phyloP scores from a whole-genome alignment of 2,113 vertebrate genomes.

The Ariopsis seemanni region DNA sequence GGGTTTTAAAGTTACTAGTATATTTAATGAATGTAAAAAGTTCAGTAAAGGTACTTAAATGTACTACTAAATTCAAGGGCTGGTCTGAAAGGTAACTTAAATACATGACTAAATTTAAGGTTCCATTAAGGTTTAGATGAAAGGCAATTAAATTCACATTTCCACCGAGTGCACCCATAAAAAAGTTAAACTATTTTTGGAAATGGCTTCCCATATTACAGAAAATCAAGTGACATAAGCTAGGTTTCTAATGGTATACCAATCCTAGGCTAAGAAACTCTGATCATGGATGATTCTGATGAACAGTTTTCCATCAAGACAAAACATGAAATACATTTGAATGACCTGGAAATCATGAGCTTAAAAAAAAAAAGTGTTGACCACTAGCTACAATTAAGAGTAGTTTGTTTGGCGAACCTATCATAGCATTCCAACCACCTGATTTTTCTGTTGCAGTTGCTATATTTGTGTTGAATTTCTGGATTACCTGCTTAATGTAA shows the following conservation, averaged over 20 bases:
- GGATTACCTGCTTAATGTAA: not conserved
- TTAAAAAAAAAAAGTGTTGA: too few species aligned
- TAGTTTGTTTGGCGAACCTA: not conserved
- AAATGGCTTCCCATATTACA: not conserved
- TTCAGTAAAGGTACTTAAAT: too few species aligned
- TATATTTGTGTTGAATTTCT: not conserved
- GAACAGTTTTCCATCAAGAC: not conserved
- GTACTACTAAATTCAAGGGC: too few species aligned
- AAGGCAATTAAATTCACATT: too few species aligned
- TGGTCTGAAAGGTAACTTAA: too few species aligned
- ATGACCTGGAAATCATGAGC: not conserved
- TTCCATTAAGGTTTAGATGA: too few species aligned
- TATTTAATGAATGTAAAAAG: too few species aligned
- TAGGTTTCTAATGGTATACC: not conserved
- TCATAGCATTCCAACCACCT: not conserved
- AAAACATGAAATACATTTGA: not conserved
- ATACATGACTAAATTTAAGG: too few species aligned
- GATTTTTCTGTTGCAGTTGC: not conserved
- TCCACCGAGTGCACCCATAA: too few species aligned
- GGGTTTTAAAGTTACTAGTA: too few species aligned
- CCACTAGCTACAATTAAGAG: too few species aligned
- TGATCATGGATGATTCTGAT: not conserved
- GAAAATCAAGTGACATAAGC: not conserved
- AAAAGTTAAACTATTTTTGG: too few species aligned
- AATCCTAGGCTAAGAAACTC: not conserved